Base-by-base conservation (phyloP, 2,113 vertebrate genomes). In the Apteryx owenii region DNA sequence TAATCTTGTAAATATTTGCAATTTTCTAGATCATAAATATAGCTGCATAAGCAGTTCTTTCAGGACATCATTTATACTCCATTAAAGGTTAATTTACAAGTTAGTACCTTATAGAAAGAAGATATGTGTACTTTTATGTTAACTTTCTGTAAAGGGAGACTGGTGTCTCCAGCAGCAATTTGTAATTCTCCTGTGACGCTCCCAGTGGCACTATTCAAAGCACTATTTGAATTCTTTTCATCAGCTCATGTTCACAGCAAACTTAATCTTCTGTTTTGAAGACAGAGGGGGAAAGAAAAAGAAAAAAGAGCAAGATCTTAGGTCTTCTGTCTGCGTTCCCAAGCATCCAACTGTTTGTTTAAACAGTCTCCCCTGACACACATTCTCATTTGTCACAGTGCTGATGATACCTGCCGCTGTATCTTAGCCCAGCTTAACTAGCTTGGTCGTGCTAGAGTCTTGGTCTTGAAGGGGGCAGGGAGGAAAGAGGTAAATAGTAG, bases 1-100 rank as follows among this genome's bases (percentile, higher is more conserved):
- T 98, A 98, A 98, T 98, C 98, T 98, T 98, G 98, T 98, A 98
- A 98, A 98, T 98, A 98, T 98, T 98, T 98, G 98, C 98, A 98
- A 98, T 98, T 98, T 98, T 98, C 98, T 98, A 98, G 98, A 98
- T 98, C 98, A 98, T 98, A 98, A 98, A 98, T 98, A 98, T 98
- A 98, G 97, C 97, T 98, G 97, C 98, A 98, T 98, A 98, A 98
- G 98, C 98, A 98, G 98, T 97, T 98, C 98, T 98, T 98, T 98
- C 98, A 98, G 98, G 97, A 98, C 98, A 98, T 98, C 98, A 98
- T 98, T 98, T 98, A 98, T 98, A 98, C 97, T 98, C 98, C 98
- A 98, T 98, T 98, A 98, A 98, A 98, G 98, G 98, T 98, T 98
- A 98, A 98, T 98, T 98, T 98, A 98, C 98, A 98, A 98, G 98